Evolutionary conservation across 2,113 vertebrate species (phyloP).

Genomic region (Picathartes gymnocephalus): DNA sequence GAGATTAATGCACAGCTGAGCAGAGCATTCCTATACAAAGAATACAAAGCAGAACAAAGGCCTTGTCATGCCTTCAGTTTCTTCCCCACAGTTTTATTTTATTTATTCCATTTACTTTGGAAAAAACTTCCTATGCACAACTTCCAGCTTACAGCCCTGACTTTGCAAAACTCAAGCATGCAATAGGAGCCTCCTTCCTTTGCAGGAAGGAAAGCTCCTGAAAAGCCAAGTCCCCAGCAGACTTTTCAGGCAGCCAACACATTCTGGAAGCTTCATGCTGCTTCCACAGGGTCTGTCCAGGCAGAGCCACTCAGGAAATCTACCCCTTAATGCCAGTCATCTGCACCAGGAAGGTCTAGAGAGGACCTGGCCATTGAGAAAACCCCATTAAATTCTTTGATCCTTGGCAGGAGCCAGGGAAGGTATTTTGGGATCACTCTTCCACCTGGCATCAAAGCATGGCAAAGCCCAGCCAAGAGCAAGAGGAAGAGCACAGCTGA

Average conservation of each 20-base stretch:
- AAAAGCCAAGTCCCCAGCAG: not conserved
- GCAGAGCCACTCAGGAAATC: not conserved
- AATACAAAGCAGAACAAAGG: constrained; percentile 28
- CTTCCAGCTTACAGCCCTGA: not conserved
- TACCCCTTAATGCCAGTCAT: not conserved
- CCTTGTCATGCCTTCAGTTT: not conserved
- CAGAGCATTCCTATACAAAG: not conserved
- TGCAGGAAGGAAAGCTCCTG: not conserved
- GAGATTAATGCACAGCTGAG: constrained; percentile 25
- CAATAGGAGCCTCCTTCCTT: not conserved
- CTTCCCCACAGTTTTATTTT: not conserved
- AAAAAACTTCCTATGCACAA: not conserved
- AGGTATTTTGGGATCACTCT: not conserved
- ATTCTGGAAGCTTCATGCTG: not conserved
- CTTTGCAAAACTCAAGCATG: not conserved
- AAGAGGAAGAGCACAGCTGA: not conserved
- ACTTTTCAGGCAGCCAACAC: not conserved
- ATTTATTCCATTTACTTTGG: not conserved
- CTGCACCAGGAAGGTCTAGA: not conserved
- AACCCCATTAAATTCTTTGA: not conserved
- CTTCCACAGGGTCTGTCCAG: not conserved
- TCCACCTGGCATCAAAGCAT: not conserved
- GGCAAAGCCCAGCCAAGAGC: not conserved
- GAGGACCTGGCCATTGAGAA: not conserved
- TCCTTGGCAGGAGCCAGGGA: not conserved